Conservation (phyloP, 2,888 invertebrate genomes). For the Acronicta alni region DNA sequence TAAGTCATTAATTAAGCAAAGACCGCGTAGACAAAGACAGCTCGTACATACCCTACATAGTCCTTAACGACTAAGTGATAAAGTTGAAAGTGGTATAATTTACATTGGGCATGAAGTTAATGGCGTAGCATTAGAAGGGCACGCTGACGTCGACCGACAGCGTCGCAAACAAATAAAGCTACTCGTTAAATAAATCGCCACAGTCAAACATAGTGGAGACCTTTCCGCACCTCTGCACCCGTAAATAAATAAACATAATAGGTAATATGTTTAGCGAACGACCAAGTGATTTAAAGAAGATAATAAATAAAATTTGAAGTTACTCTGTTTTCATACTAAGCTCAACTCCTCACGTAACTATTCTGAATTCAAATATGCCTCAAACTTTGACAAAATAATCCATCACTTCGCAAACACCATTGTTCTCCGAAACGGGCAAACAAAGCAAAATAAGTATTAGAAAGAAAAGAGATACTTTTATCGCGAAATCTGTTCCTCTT, state of each 20-base stretch:
- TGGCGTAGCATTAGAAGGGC: constrained; percentile 77
- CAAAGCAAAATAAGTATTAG: constrained; percentile 39
- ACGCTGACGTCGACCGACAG: constrained; percentile 64
- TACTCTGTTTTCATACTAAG: constrained; percentile 12
- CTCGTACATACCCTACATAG: constrained; percentile 49
- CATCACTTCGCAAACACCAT: constrained; percentile 24
- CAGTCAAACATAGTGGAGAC: constrained; percentile 78
- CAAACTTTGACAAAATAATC: constrained; percentile 29
- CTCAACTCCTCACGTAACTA: no score
- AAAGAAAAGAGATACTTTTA: constrained; percentile 32
- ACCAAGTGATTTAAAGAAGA: constrained; percentile 48
- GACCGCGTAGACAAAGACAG: constrained; percentile 60
- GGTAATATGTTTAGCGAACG: constrained; percentile 66
- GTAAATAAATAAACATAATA: constrained; percentile 77
- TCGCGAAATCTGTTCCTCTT: constrained; percentile 28
- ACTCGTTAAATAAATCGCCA: constrained; percentile 83
- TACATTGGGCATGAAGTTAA: constrained; percentile 72
- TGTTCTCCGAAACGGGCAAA: constrained; percentile 7
- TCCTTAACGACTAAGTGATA: constrained; percentile 65
- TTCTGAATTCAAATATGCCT: constrained; percentile 14
- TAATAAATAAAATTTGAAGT: constrained; percentile 25
- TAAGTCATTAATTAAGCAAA: constrained; percentile 79
- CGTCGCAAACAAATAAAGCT: constrained; percentile 81
- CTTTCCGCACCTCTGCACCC: constrained; percentile 77
- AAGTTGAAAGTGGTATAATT: constrained; percentile 73